Percentiles rank a stretch among this genome's conserved stretches.
Conservation (phyloP, 2,113 vertebrate genomes). For the Anolis carolinensis region DNA sequence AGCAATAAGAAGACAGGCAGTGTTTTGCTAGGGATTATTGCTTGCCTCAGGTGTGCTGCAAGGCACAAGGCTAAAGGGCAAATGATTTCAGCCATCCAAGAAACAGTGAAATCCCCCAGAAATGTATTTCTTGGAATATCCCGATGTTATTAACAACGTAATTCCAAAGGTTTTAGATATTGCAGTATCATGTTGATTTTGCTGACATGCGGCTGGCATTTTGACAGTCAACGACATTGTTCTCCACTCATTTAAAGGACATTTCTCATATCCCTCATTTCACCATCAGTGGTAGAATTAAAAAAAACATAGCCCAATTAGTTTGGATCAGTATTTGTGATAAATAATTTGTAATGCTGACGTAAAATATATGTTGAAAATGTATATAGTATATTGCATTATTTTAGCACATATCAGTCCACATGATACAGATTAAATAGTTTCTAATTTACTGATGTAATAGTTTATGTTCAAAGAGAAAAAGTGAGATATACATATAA, state of each 20-base stretch:
- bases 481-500: background rate
- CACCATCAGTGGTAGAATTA: conserved; percentile 4
- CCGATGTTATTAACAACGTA: conserved; percentile 49
- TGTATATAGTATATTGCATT: conserved; percentile 26
- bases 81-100: conserved; percentile 57
- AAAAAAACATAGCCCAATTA: too few species aligned
- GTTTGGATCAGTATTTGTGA: too few species aligned
- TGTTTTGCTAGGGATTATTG: conserved; percentile 55
- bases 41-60: conserved; percentile 37
- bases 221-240: conserved; percentile 28
- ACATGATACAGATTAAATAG: conserved; percentile 28
- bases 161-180: conserved; percentile 45
- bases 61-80: conserved; percentile 55
- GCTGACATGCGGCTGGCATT: conserved; percentile 33
- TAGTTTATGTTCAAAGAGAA: background rate
- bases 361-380: conserved; percentile 10
- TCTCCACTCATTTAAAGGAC: conserved; percentile 22
- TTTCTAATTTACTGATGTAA: background rate
- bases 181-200: conserved; percentile 51
- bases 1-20: conserved; percentile 69
- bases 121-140: conserved; percentile 56
- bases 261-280: conserved; percentile 38
- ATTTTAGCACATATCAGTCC: background rate
- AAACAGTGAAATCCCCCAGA: conserved; percentile 65
- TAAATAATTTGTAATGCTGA: conserved; percentile 44